A percentile compares a stretch with the other conserved stretches of the same genome.
phyloP scores from a whole-genome alignment of 2,113 vertebrate species.

The Diadophis punctatus region DNA sequence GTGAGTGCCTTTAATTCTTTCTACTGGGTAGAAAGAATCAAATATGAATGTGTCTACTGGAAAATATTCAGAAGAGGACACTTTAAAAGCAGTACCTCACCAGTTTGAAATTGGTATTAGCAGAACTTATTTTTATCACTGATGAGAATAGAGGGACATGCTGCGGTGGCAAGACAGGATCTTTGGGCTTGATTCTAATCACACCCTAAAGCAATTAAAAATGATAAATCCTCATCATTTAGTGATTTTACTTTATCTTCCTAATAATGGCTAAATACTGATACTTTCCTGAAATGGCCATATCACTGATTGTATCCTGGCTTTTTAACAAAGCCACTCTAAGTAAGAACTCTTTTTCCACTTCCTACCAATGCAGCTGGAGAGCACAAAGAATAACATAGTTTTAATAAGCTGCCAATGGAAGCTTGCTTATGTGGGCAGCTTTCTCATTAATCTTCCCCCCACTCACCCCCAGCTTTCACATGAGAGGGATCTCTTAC shows the following conservation, averaged over 20 bases:
- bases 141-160: neutral
- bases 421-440: conserved; percentile 22
- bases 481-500: conserved; percentile 11
- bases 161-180: neutral
- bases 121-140: conserved; percentile 1
- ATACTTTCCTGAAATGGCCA: neutral
- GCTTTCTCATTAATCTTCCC: conserved; percentile 20
- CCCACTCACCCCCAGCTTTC: conserved; percentile 24
- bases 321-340: neutral
- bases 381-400: conserved; percentile 18
- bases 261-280: neutral
- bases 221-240: neutral
- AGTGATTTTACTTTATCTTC: neutral
- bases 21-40: neutral
- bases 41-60: neutral
- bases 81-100: neutral
- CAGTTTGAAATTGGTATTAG: neutral
- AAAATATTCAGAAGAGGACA: neutral
- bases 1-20: neutral
- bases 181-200: neutral
- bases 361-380: neutral
- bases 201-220: neutral
- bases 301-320: neutral
- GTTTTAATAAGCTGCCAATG: conserved; percentile 14
- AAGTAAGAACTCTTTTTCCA: neutral